phyloP scores from a whole-genome alignment of 1,140 invertebrate species.

The Drosophila kanapiae region DNA sequence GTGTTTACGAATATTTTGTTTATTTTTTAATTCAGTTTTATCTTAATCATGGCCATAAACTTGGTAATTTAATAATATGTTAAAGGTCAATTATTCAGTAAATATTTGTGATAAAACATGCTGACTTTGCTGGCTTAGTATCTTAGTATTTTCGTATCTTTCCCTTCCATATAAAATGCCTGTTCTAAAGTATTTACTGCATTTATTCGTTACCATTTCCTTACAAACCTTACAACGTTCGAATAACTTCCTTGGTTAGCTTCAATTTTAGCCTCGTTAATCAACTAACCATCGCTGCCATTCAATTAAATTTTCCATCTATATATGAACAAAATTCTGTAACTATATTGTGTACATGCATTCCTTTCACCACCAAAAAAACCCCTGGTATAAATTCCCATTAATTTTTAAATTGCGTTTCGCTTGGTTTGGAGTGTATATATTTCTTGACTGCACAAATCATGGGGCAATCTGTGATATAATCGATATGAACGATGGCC shows the following conservation, averaged over 20 bases:
- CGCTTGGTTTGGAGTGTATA: slow-evolving; percentile 28
- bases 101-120: too few species aligned
- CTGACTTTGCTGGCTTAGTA: too few species aligned
- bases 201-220: neutral
- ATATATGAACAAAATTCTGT: slow-evolving; percentile 39
- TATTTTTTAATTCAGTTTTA: neutral
- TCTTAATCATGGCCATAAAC: too few species aligned
- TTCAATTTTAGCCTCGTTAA: slow-evolving; percentile 13
- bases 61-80: too few species aligned
- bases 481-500: slow-evolving; percentile 13
- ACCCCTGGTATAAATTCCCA: slow-evolving; percentile 21
- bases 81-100: too few species aligned
- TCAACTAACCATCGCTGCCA: slow-evolving; percentile 19
- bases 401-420: slow-evolving; percentile 48
- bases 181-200: too few species aligned
- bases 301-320: slow-evolving; percentile 34
- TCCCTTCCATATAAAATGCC: too few species aligned
- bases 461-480: slow-evolving; percentile 36
- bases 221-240: slow-evolving; percentile 1
- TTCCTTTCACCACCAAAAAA: slow-evolving; percentile 39
- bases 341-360: slow-evolving; percentile 24
- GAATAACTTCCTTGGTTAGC: slow-evolving; percentile 1
- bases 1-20: neutral
- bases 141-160: too few species aligned
- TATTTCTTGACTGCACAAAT: slow-evolving; percentile 13